phyloP scores from a whole-genome alignment of 1,140 invertebrate genomes.

The Brachionus angularis region DNA sequence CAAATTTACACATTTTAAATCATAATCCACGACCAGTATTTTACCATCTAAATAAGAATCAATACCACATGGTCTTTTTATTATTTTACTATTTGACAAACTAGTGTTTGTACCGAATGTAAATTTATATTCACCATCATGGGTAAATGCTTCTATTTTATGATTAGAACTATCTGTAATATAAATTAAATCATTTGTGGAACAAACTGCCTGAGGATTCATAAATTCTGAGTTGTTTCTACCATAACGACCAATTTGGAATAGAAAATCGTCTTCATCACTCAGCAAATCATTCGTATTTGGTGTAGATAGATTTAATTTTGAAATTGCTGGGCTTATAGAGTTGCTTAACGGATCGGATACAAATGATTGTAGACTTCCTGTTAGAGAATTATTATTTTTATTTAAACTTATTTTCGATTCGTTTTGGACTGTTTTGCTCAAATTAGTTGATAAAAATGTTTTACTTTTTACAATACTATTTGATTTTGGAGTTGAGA shows the following conservation, averaged over 20 bases:
- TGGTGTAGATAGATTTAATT: background rate
- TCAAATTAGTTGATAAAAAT: too few relatives aligned
- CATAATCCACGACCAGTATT: slow-evolving; percentile 64
- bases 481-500: too few relatives aligned
- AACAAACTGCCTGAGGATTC: slow-evolving; percentile 62
- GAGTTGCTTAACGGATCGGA: slow-evolving; percentile 17
- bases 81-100: slow-evolving; percentile 57
- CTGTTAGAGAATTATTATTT: slow-evolving; percentile 3
- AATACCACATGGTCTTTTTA: slow-evolving; percentile 63
- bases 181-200: slow-evolving; percentile 57
- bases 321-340: background rate
- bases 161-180: slow-evolving; percentile 65
- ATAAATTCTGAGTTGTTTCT: slow-evolving; percentile 63
- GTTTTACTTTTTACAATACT: too few relatives aligned
- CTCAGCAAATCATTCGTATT: background rate
- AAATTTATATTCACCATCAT: slow-evolving; percentile 52
- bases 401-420: background rate
- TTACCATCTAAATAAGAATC: slow-evolving; percentile 60
- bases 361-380: background rate
- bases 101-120: slow-evolving; percentile 61
- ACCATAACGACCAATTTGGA: slow-evolving; percentile 59
- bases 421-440: too few relatives aligned
- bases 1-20: slow-evolving; percentile 62
- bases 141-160: slow-evolving; percentile 51
- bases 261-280: slow-evolving; percentile 40